Percentiles rank a stretch among this genome's conserved stretches.
Conservation (phyloP, 2,888 invertebrate genomes). For the Nomada fabriciana region DNA sequence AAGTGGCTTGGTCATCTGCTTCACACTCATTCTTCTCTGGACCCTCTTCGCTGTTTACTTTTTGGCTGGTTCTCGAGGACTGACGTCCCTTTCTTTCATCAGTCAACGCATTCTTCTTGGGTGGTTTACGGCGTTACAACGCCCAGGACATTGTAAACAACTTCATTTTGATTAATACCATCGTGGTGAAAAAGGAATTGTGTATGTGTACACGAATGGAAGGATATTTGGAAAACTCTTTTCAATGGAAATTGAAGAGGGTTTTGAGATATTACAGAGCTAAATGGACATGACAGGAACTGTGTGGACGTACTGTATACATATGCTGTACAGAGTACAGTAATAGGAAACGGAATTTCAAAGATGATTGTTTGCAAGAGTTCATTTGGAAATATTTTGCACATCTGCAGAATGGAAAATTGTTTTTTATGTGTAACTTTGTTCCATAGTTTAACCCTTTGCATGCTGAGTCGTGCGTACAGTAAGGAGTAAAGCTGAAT, state of each 20-base stretch:
- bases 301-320: too few relatives aligned
- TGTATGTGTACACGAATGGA: neutral
- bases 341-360: too few relatives aligned
- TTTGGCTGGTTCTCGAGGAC: conserved; percentile 29
- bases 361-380: too few relatives aligned
- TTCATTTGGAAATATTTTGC: too few relatives aligned
- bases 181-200: neutral
- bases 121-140: neutral
- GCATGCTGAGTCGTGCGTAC: too few relatives aligned
- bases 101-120: neutral
- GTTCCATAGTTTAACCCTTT: too few relatives aligned
- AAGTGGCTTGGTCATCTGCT: conserved; percentile 30
- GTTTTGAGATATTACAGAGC: neutral
- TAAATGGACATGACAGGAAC: too few relatives aligned
- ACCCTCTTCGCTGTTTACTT: conserved; percentile 22
- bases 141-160: conserved; percentile 22
- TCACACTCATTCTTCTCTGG: conserved; percentile 24
- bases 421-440: too few relatives aligned
- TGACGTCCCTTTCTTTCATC: conserved; percentile 28
- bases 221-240: conserved; percentile 2
- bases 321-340: too few relatives aligned
- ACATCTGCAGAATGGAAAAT: too few relatives aligned
- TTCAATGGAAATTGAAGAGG: neutral
- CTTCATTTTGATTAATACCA: conserved; percentile 17
- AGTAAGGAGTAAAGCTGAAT: too few relatives aligned